Evolutionary conservation across 2,113 vertebrate genomes (phyloP).

Genomic region (Natator depressus): DNA sequence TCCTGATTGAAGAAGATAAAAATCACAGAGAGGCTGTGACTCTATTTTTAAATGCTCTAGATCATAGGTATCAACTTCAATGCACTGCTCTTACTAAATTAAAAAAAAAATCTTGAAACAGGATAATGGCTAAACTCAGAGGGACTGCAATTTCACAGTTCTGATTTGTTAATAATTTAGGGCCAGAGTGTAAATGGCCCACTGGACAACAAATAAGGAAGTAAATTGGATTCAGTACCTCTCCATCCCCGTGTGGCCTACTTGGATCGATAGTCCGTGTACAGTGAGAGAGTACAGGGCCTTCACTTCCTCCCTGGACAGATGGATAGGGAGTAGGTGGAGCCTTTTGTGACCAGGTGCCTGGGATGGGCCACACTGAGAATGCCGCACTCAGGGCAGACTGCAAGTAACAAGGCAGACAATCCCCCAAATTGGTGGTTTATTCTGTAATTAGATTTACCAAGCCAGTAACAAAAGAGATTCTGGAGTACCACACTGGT

Average conservation of each 20-base stretch:
- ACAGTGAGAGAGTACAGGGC: neutral
- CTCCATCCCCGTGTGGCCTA: neutral
- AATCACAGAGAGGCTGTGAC: neutral
- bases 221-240: neutral
- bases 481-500: too few relatives aligned
- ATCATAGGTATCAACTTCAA: neutral
- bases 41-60: slow-evolving; percentile 14
- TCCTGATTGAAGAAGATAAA: neutral
- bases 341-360: too few relatives aligned
- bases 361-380: too few relatives aligned
- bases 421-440: too few relatives aligned
- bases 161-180: neutral
- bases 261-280: neutral
- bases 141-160: neutral
- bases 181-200: neutral
- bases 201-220: neutral
- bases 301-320: too few relatives aligned
- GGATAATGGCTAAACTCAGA: neutral
- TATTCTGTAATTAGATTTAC: too few relatives aligned
- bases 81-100: neutral
- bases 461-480: too few relatives aligned
- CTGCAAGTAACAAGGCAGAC: too few relatives aligned
- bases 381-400: too few relatives aligned
- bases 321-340: neutral
- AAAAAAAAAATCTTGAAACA: slow-evolving; percentile 8